Base-by-base conservation (phyloP, 2,797 vertebrate genomes). In the Babyrousa celebensis region DNA sequence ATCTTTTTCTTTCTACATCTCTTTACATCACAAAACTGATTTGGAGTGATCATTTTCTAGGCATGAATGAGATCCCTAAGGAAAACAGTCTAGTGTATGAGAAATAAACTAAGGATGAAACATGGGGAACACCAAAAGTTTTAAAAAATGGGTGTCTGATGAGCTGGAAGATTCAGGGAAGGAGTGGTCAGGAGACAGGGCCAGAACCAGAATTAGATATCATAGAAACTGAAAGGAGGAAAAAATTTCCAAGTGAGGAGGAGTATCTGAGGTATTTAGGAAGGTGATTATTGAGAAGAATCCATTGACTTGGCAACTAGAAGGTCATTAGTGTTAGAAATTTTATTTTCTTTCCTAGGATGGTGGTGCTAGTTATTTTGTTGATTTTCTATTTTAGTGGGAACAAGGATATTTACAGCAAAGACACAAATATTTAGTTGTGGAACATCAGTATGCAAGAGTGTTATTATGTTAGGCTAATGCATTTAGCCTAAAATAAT, bases 401-500 rank as follows among this genome's bases (percentile, higher is more conserved):
- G 43, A 94, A 95, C 32, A 85, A 75, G 27, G 7, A 72, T 93
- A 67, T 95, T 94, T 96, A 95, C 85, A 78, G 32, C 29, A 92
- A 93, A 96, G 60, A 40, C 86, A 84, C 78, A 11, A 67, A 40
- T 95, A 36, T 96, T 96, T 87, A 94, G 71, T 93, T 96, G 68
- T 88, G 62, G 68, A 94, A 86, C 32, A 63, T 95, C 29, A 93
- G 0, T 91, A 86, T 84, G 27, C 20, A 91, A 79, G 77, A 92
- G 15, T 89, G 1, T 90, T 90, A 86, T 79, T 91, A 79, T 80
- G 48, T 86, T 89, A 97, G 32, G 54, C 36, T 86, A 93, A 91
- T 43, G 86, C n/a, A 75, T 70, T 94, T 96, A 94, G 58, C 60
- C 75, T 95, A 95, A 96, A 95, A 88, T 86, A 91, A 90, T 86